A percentile compares a stretch with the other conserved stretches of the same genome.
Conservation (phyloP, 2,888 invertebrate species). For the Ichneumoninae sp. region DNA sequence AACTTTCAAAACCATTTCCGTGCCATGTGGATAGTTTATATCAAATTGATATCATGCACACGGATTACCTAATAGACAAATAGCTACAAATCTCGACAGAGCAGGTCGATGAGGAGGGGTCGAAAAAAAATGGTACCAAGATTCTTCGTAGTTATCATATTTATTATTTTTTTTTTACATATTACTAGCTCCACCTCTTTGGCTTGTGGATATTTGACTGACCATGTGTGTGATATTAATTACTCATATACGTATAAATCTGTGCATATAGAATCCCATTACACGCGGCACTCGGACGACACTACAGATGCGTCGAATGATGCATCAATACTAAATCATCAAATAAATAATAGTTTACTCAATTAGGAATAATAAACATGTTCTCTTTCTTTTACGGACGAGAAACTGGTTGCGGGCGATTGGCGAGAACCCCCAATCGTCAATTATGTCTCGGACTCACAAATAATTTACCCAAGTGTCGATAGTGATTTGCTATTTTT, state of each 20-base stretch:
- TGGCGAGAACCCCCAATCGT: constrained; percentile 5
- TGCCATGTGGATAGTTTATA: too few species aligned
- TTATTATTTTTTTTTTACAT: constrained; percentile 69
- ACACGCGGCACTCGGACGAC: constrained; percentile 28
- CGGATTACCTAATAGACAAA: not conserved
- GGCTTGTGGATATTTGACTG: constrained; percentile 83
- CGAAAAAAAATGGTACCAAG: not conserved
- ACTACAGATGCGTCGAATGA: constrained; percentile 29
- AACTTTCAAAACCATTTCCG: too few species aligned
- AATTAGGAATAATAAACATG: constrained; percentile 52
- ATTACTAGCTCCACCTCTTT: constrained; percentile 83
- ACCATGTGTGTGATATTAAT: constrained; percentile 69
- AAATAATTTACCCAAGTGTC: constrained; percentile 14
- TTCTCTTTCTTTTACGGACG: constrained; percentile 31
- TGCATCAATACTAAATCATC: constrained; percentile 5
- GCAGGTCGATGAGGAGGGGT: not conserved
- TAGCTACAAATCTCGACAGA: not conserved
- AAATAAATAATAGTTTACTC: constrained; percentile 45
- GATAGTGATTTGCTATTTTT: not conserved
- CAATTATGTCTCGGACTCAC: constrained; percentile 11
- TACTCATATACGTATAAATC: constrained; percentile 63
- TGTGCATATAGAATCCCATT: constrained; percentile 58
- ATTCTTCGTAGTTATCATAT: constrained; percentile 48
- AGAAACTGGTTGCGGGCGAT: constrained; percentile 28
- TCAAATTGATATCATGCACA: not conserved